Conservation (phyloP, 2,113 vertebrate species). For the Numenius arquata region DNA sequence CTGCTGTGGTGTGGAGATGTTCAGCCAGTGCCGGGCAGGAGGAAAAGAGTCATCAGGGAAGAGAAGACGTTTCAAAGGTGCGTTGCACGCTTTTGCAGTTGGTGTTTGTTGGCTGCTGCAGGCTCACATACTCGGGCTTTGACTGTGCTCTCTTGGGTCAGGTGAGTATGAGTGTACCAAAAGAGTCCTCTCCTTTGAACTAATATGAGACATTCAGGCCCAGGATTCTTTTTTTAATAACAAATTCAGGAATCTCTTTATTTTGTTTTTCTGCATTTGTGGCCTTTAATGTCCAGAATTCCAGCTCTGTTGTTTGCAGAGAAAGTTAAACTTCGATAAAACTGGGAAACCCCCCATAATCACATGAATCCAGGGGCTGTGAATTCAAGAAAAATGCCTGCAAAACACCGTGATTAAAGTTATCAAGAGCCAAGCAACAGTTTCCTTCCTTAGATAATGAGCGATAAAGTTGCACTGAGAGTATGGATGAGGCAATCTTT, state of each 20-base stretch:
- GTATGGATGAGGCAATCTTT: background rate
- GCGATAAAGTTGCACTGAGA: background rate
- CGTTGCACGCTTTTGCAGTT: background rate
- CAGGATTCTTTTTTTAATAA: background rate
- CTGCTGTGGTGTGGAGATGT: background rate
- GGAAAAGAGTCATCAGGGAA: background rate
- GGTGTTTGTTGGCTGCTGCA: background rate
- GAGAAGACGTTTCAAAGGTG: background rate
- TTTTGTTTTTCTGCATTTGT: background rate
- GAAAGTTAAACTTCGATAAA: background rate
- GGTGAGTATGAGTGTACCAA: background rate
- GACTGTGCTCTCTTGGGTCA: background rate
- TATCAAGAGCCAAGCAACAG: background rate
- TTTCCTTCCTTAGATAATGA: background rate
- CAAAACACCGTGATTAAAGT: background rate
- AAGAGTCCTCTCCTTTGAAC: background rate
- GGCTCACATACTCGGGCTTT: background rate
- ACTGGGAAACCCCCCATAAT: background rate
- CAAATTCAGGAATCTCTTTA: background rate
- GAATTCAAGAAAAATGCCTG: background rate
- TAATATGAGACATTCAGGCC: background rate
- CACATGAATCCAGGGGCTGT: background rate
- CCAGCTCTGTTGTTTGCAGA: background rate
- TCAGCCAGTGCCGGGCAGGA: background rate
- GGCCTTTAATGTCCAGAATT: background rate